Evolutionary conservation across 2,888 invertebrate genomes (phyloP).

Genomic region (Harmothoe impar): DNA sequence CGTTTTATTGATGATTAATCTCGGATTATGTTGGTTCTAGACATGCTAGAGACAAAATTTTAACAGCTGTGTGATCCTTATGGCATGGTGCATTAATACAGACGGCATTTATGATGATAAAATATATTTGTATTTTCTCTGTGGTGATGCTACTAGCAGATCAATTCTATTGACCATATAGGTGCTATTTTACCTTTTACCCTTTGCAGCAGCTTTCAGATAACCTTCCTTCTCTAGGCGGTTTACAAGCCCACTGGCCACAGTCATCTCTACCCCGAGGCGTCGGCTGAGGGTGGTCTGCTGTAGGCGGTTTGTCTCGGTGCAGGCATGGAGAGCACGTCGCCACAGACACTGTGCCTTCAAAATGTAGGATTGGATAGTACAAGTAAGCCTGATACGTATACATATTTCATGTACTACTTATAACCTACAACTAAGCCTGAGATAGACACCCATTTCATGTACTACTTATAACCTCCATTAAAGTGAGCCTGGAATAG

Average conservation of each 20-base stretch:
- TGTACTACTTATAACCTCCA: background rate
- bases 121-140: too few species aligned
- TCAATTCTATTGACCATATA: too few species aligned
- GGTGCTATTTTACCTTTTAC: conserved; percentile 71
- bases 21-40: too few species aligned
- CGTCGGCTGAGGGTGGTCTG: conserved; percentile 77
- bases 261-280: conserved; percentile 79
- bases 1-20: too few species aligned
- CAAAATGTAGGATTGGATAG: conserved; percentile 10
- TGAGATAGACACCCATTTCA: background rate
- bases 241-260: conserved; percentile 79
- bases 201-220: conserved; percentile 73
- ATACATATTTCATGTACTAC: background rate
- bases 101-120: too few species aligned
- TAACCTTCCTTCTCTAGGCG: conserved; percentile 80
- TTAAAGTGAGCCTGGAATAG: background rate
- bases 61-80: too few species aligned
- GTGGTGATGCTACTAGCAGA: too few species aligned
- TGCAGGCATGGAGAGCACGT: conserved; percentile 76
- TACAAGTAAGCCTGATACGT: too few species aligned
- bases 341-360: conserved; percentile 81
- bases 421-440: background rate
- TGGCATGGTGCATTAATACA: too few species aligned
- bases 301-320: conserved; percentile 75
- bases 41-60: too few species aligned